Evolutionary conservation across 2,797 vertebrate species (phyloP).

Genomic region (Sternotherus odoratus): DNA sequence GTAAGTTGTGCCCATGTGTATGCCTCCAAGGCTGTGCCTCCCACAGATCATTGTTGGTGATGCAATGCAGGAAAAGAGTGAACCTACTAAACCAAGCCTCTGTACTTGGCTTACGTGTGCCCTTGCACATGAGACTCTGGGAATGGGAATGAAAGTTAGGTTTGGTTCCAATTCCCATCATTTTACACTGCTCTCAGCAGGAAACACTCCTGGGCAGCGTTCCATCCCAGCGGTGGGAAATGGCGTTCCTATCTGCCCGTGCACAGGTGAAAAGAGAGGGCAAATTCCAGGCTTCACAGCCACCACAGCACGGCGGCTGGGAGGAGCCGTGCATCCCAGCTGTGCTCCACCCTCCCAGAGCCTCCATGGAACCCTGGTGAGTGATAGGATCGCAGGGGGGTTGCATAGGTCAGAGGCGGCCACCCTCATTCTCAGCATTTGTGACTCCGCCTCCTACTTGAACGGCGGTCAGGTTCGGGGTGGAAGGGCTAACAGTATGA

Average conservation of each 20-base stretch:
- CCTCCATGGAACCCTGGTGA: not conserved
- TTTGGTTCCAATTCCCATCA: not conserved
- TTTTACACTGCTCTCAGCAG: not conserved
- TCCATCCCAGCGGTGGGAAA: not conserved
- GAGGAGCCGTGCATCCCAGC: not conserved
- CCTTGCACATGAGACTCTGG: not conserved
- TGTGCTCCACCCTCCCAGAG: not conserved
- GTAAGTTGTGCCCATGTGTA: fast-evolving
- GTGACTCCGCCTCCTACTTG: not conserved
- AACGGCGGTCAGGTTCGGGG: not conserved
- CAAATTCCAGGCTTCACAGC: not conserved
- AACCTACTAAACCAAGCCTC: not conserved
- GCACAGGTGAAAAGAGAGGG: not conserved
- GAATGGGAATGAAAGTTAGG: not conserved
- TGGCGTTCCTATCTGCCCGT: not conserved
- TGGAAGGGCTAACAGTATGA: not conserved
- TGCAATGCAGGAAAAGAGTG: not conserved
- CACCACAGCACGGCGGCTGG: not conserved
- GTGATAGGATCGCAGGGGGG: not conserved
- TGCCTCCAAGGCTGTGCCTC: not conserved
- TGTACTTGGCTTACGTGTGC: not conserved
- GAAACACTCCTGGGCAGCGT: not conserved
- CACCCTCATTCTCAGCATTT: not conserved
- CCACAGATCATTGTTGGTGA: not conserved
- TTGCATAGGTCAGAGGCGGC: not conserved